Evolutionary conservation across 2,113 vertebrate genomes (phyloP), one percentile per base, ranked within the genome.

Genomic region (Cyprinodon tularosa): DNA sequence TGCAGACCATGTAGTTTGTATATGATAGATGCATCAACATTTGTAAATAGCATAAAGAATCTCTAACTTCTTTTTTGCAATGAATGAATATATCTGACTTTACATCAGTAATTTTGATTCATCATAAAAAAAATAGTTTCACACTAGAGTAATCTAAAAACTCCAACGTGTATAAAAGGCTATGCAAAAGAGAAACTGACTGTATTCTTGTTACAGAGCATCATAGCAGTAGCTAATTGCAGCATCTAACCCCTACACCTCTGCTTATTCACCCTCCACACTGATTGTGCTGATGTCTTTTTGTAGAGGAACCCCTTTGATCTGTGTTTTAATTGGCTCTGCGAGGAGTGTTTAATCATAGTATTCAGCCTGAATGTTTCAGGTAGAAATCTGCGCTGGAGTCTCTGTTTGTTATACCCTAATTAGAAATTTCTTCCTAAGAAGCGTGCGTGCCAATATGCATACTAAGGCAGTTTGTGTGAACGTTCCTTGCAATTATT

Each of bases 341-440:
- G 39, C 77, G 70, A 76, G 67, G 79, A 72, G 48, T 71, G 71
- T 78, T 86, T 85, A 86, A 89, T 88, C 82, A 71, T 77, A 12
- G 57, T 76, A 68, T 86, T 76, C 72, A 44, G 74, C 66, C 73
- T 45, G 50, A 47, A 80, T 78, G 78, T 78, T 81, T 76, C 79
- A 78, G 77, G 67, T 84, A 71, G 77, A 76, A 87, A 77, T 68
- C 65, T 73, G 60, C 66, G 72, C 80, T 20, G 20, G 62, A 75
- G 62, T 82, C 62, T 22, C 37, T 37, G 66, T 88, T 85, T 82
- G 71, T 81, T 61, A 50, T 66, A 68, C 1, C n/a, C 69, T 77
- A 86, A 90, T 92, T 91, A 89, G 88, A 91, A 81, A 42, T 48
- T 60, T 83, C 68, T 72, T 70, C 61, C 68, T 70, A 22, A 29